phyloP scores from a whole-genome alignment of 2,797 vertebrate species.

The Hoplostethus mediterraneus region DNA sequence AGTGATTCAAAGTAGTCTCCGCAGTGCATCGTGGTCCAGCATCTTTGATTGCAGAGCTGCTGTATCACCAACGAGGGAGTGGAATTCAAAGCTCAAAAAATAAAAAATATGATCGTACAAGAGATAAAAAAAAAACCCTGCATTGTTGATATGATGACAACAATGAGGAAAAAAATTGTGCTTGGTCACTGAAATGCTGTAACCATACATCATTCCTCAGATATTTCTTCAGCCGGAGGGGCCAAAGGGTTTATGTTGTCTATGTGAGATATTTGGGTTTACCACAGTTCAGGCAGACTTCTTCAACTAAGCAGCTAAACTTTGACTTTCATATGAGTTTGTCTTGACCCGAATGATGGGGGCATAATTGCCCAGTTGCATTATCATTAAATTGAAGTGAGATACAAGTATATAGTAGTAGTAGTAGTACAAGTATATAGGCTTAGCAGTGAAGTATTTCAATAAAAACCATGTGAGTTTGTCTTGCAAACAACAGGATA shows the following conservation, averaged over 20 bases:
- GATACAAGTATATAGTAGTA: not conserved
- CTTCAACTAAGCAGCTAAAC: conserved; percentile 14
- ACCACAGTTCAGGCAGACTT: conserved; percentile 3
- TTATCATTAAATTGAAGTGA: conserved; percentile 7
- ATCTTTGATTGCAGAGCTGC: conserved; percentile 57
- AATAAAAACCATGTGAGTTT: conserved; percentile 32
- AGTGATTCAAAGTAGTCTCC: conserved; percentile 61
- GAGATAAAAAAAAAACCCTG: conserved; percentile 39
- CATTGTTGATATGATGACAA: conserved; percentile 30
- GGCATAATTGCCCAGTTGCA: conserved; percentile 21
- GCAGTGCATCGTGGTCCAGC: conserved; percentile 36
- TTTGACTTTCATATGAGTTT: conserved; percentile 10
- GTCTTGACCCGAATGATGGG: conserved; percentile 1
- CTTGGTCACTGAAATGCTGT: conserved; percentile 9
- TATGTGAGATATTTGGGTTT: conserved; percentile 3
- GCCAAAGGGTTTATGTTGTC: not conserved
- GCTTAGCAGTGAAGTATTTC: conserved; percentile 16
- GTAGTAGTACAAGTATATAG: not conserved
- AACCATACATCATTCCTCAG: not conserved
- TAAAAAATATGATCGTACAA: conserved; percentile 22
- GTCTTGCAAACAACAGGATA: conserved; percentile 50
- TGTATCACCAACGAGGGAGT: conserved; percentile 32
- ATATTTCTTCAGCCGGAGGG: not conserved
- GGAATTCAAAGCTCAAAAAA: conserved; percentile 36
- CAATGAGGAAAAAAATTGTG: not conserved